Conservation (phyloP, 1,140 invertebrate species). For the Argopecten irradians region DNA sequence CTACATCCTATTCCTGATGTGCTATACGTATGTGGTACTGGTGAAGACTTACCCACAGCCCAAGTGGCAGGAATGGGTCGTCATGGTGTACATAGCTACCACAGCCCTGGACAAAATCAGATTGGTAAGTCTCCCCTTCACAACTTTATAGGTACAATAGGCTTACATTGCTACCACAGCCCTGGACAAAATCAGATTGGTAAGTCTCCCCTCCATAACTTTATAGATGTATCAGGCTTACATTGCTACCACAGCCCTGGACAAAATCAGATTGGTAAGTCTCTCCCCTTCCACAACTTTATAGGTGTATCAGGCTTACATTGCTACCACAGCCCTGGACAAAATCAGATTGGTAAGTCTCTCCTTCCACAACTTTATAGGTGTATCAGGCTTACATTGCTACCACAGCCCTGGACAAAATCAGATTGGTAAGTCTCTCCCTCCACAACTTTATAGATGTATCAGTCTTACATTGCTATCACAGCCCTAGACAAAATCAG, state of each 20-base stretch:
- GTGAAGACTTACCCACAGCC: constrained; percentile 87
- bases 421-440: no score
- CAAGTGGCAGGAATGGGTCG: constrained; percentile 90
- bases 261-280: no score
- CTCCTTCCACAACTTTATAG: neutral
- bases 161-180: no score
- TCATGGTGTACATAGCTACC: constrained; percentile 92
- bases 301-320: no score
- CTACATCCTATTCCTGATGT: constrained; percentile 92
- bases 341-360: constrained; percentile 90
- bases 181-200: no score
- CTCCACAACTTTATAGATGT: no score
- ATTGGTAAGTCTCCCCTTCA: constrained; percentile 81
- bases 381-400: no score
- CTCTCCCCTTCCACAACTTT: no score
- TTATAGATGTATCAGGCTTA: no score
- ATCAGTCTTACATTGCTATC: constrained; percentile 92
- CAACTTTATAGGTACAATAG: neutral
- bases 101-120: constrained; percentile 94
- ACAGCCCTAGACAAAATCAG: constrained; percentile 94
- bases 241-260: no score
- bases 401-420: no score
- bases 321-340: constrained; percentile 92
- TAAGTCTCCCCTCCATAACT: no score
- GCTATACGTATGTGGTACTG: constrained; percentile 94